These are phyloP conservation scores for Ceratotherium simum DNA, from an alignment of 2,113 vertebrate species.

Conservation along the genomic window DNA sequence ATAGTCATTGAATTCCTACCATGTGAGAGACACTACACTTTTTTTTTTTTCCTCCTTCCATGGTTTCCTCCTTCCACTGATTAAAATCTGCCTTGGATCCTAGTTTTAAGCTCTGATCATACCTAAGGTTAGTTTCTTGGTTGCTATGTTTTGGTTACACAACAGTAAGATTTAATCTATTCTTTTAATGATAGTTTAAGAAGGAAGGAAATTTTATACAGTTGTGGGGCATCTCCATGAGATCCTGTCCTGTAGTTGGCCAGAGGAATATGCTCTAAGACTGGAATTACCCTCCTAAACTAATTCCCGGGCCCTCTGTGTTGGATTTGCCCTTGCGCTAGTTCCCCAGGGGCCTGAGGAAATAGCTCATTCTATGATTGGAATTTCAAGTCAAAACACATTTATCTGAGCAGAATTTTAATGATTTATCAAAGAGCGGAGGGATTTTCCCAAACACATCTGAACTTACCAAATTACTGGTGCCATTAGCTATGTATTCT, in stretches of 20 bases:
- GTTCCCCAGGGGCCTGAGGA: conserved; percentile 67
- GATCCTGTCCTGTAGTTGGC: neutral
- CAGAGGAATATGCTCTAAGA: conserved; percentile 29
- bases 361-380: conserved; percentile 77
- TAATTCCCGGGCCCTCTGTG: neutral
- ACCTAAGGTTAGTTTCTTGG: conserved; percentile 51
- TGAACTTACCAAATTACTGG: conserved; percentile 78
- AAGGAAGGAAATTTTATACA: conserved; percentile 39
- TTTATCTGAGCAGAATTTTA: conserved; percentile 83
- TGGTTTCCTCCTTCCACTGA: neutral
- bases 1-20: conserved; percentile 55
- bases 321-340: conserved; percentile 10
- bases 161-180: conserved; percentile 37
- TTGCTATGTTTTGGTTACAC: conserved; percentile 46
- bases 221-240: neutral
- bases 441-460: conserved; percentile 82
- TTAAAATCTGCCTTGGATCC: conserved; percentile 43
- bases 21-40: conserved; percentile 20
- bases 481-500: conserved; percentile 67
- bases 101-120: conserved; percentile 55
- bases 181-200: conserved; percentile 46
- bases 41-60: neutral
- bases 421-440: conserved; percentile 81
- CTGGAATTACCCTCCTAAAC: conserved; percentile 51
- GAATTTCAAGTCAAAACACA: conserved; percentile 84